Evolutionary conservation across 2,888 invertebrate species (phyloP), one percentile per base, ranked within the genome.

Genomic region (Plagiodera versicolora): DNA sequence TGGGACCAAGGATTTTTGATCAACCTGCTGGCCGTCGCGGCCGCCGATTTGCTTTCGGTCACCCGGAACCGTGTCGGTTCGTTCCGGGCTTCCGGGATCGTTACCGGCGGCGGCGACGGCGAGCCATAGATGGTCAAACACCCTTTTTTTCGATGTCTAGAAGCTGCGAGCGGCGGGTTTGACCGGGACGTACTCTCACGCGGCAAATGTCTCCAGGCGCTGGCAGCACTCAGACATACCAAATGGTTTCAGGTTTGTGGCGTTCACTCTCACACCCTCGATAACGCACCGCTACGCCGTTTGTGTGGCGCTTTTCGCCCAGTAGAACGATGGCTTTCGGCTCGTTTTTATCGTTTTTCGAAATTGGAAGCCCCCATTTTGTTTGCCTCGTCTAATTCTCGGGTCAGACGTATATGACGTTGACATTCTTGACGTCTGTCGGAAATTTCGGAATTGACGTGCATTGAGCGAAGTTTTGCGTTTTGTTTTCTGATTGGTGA

Each of bases 161-260:
- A 80, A 79, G 80, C 80, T 79, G 87, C 87, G 84, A 88, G 88
- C 86, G 88, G 88, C 87, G 89, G 84, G 82, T 83, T 83, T 80
- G 86, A 89, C 83, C 87, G 88, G 85, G 97, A 97, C 86, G 91
- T 95, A 83, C 91, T 98, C 86, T 94, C 96, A 89, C 94, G 95
- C 87, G 93, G 95, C 87, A 96, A 96, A 87, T 98, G 98, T 90
- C 92, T 99, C 87, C 92, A 96, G 89, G 98, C 98, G 87, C 92
- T 99, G 87, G 98, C 98, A 86, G 95, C 95, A 85, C 92, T 99
- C 85, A 94, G 98, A 87, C 98, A 97, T 90, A 95, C 98, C 87
- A 99, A 99, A 89, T 99, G 98, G 98, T 99, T 98, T 92, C 98
- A 98, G 95, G 96, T 96, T n/a, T n/a, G n/a, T 87, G 89, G 83